phyloP scores from a whole-genome alignment of 2,888 invertebrate genomes.

The Andrena minutula region DNA sequence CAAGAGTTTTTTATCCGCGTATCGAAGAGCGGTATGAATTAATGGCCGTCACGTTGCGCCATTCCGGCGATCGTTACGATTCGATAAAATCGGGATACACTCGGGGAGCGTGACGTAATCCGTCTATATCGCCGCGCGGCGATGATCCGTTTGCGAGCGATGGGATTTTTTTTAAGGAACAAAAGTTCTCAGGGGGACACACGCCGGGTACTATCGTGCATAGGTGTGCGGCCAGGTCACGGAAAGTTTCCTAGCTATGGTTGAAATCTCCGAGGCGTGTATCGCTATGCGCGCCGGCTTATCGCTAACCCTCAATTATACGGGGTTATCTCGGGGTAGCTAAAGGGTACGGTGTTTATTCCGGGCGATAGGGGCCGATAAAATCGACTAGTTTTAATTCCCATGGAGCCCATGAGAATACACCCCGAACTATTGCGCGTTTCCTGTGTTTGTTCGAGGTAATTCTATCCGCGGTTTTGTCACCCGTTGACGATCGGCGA shows the following conservation, averaged over 20 bases:
- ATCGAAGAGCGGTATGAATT: constrained; percentile 33
- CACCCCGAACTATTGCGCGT: constrained; percentile 25
- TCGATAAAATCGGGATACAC: constrained; percentile 40
- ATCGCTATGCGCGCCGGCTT: constrained; percentile 72
- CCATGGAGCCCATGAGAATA: constrained; percentile 67
- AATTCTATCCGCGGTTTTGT: neutral
- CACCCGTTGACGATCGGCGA: neutral
- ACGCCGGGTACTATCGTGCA: neutral
- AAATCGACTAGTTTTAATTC: constrained; percentile 76
- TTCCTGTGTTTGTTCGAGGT: constrained; percentile 21
- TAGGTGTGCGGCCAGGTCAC: constrained; percentile 28
- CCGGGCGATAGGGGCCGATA: constrained; percentile 76
- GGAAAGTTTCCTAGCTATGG: constrained; percentile 43
- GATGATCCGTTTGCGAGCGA: neutral
- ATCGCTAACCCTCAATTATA: constrained; percentile 79
- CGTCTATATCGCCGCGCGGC: neutral
- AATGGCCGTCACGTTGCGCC: constrained; percentile 46
- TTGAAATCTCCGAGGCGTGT: constrained; percentile 67
- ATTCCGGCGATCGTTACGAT: constrained; percentile 52
- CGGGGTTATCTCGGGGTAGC: constrained; percentile 76
- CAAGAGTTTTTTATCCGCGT: constrained; percentile 5
- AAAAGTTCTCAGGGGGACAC: neutral
- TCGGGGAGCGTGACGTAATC: constrained; percentile 46
- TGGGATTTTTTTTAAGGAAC: neutral
- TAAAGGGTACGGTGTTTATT: constrained; percentile 78